Base-by-base conservation (phyloP, 2,113 vertebrate genomes). In the Platycercus adscitus region DNA sequence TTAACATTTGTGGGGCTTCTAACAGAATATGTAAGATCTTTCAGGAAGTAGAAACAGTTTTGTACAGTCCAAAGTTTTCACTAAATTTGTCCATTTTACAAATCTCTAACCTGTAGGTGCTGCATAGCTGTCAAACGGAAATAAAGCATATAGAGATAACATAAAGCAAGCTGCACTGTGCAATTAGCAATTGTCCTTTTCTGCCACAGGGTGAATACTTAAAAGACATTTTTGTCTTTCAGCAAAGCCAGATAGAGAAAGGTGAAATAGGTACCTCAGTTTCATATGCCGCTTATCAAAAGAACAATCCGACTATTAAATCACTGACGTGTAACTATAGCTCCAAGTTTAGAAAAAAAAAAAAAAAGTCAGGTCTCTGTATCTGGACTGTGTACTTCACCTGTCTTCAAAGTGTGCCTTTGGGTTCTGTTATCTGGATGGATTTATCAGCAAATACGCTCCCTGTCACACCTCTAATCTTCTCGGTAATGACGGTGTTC, bases 271-370 rank as follows among this genome's bases (percentile, higher is more conserved):
- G 81, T 89, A 76, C 69, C 77, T 81, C 46, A 93, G 15, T 77
- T 88, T 75, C 79, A 82, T 72, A 13, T 16, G 69, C 61, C 75
- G 39, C 35, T 86, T 73, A 95, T 97, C 55, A 49, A 68, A 80
- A 86, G 84, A 88, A 87, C 89, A 89, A 60, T 76, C 65, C 68
- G 3, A 65, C 71, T 70, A 56, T 92, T 73, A 92, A 96, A 72
- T 72, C 79, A 77, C 47, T 81, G 72, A 70, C 1, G 46, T 69
- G 87, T 68, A 94, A 90, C 82, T 72, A 13, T 21, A 90, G 60
- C n/a, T 92, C 31, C 56, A 35, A 47, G 44, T 81, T 76, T 0
- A 25, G 55, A 73, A 85, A 43, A 77, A 76, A 64, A 79, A 75
- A 41, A 50, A 78, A 69, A 9, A 49, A 47, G 43, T 17, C 29